A percentile compares a stretch with the other conserved stretches of the same genome.
phyloP scores from a whole-genome alignment of 2,888 invertebrate species.

The Hedychridium roseum region DNA sequence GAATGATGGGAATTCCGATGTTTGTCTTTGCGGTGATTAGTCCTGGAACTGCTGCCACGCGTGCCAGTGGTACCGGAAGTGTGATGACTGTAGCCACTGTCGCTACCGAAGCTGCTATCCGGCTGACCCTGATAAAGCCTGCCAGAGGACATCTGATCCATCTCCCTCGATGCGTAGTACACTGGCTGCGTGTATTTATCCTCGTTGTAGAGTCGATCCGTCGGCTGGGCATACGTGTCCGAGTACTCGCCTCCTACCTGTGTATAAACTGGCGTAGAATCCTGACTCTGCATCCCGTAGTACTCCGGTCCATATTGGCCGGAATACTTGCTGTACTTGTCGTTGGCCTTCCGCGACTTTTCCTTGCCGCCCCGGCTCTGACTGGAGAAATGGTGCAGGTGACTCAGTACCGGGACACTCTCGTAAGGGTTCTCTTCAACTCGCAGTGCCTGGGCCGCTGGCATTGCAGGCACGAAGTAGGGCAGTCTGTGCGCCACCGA shows the following conservation, averaged over 20 bases:
- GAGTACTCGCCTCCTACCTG: slow-evolving; percentile 54
- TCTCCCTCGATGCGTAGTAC: slow-evolving; percentile 52
- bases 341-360: slow-evolving; percentile 67
- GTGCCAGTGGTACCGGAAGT: slow-evolving; percentile 71
- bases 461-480: slow-evolving; percentile 59
- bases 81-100: slow-evolving; percentile 86
- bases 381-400: slow-evolving; percentile 58
- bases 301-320: slow-evolving; percentile 47
- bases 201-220: slow-evolving; percentile 53
- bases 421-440: slow-evolving; percentile 69
- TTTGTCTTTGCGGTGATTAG: slow-evolving; percentile 55
- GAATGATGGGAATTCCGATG: slow-evolving; percentile 55
- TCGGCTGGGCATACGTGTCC: slow-evolving; percentile 59
- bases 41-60: slow-evolving; percentile 49
- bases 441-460: slow-evolving; percentile 53
- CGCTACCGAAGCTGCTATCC: slow-evolving; percentile 80
- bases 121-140: slow-evolving; percentile 56
- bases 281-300: slow-evolving; percentile 52
- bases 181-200: slow-evolving; percentile 57
- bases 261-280: slow-evolving; percentile 49
- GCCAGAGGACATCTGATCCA: slow-evolving; percentile 47
- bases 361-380: slow-evolving; percentile 62
- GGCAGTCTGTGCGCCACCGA: slow-evolving; percentile 56
- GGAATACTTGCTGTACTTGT: slow-evolving; percentile 41
- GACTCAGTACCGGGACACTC: slow-evolving; percentile 74